Evolutionary conservation across 2,888 invertebrate genomes (phyloP).

Genomic region (Rotaria socialis): DNA sequence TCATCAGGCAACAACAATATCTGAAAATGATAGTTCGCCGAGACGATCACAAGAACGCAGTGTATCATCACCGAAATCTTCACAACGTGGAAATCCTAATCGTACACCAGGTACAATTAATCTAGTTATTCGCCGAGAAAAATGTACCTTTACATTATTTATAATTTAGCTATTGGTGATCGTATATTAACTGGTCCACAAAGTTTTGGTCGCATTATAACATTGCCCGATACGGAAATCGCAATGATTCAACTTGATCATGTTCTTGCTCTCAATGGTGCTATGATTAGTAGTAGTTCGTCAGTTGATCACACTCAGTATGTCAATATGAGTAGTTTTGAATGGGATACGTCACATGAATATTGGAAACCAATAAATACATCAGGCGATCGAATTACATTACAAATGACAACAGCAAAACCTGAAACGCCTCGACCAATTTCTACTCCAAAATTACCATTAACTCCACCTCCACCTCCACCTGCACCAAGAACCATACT

Average conservation of each 20-base stretch:
- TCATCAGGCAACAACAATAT: neutral
- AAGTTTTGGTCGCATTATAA: constrained; percentile 28
- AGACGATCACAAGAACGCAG: neutral
- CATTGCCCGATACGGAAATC: constrained; percentile 1
- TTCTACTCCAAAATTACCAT: neutral
- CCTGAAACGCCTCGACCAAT: neutral
- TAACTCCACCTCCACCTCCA: neutral
- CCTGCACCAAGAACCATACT: neutral
- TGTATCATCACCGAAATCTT: neutral
- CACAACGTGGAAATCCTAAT: neutral
- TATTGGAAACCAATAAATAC: neutral
- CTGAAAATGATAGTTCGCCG: neutral
- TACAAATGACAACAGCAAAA: constrained; percentile 19
- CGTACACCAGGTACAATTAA: neutral
- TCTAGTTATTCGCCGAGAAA: too few species aligned
- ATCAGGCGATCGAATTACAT: neutral
- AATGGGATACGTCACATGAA: neutral
- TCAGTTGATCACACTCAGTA: neutral
- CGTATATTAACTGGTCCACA: constrained; percentile 17
- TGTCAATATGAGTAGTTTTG: neutral
- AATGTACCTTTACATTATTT: neutral
- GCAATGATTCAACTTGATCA: constrained; percentile 23
- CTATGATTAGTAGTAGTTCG: constrained; percentile 1
- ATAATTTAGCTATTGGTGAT: constrained; percentile 20
- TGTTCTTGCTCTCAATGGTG: neutral